Evolutionary conservation across 2,888 invertebrate species (phyloP).

Genomic region (Nematopogon swammerdamellus): DNA sequence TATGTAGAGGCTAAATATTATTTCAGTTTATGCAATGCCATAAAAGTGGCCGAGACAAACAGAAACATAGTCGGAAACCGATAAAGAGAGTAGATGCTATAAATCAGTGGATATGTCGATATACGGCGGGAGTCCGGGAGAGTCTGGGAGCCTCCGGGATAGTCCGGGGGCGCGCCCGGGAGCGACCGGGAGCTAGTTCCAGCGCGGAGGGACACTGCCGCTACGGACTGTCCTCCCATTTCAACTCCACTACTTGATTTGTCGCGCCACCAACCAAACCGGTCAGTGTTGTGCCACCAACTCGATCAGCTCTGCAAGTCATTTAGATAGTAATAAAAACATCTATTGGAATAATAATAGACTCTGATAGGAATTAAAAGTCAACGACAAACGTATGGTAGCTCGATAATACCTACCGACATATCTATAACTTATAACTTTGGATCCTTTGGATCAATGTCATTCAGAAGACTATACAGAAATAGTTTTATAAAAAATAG

Average conservation of each 20-base stretch:
- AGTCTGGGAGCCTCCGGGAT: not conserved
- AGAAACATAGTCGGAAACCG: constrained; percentile 4
- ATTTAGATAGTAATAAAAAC: no score
- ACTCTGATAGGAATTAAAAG: no score
- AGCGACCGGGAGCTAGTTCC: not conserved
- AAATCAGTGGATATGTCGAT: constrained; percentile 52
- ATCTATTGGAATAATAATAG: not conserved
- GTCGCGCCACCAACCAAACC: constrained; percentile 35
- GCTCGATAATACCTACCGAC: no score
- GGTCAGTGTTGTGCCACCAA: not conserved
- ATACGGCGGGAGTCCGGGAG: constrained; percentile 19
- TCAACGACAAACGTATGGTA: no score
- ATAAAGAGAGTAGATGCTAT: constrained; percentile 19
- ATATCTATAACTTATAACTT: no score
- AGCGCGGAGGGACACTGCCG: not conserved
- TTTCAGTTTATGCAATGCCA: constrained; percentile 2
- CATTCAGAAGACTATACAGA: no score
- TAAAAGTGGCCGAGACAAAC: constrained; percentile 8
- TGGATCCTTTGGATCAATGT: no score
- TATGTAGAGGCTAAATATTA: not conserved
- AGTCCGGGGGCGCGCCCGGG: no score
- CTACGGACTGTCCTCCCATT: constrained; percentile 22
- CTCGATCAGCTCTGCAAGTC: not conserved
- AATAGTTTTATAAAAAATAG: no score
- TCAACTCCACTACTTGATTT: constrained; percentile 48